Evolutionary conservation across 2,113 vertebrate species (phyloP).

Genomic region (Atractosteus spatula): DNA sequence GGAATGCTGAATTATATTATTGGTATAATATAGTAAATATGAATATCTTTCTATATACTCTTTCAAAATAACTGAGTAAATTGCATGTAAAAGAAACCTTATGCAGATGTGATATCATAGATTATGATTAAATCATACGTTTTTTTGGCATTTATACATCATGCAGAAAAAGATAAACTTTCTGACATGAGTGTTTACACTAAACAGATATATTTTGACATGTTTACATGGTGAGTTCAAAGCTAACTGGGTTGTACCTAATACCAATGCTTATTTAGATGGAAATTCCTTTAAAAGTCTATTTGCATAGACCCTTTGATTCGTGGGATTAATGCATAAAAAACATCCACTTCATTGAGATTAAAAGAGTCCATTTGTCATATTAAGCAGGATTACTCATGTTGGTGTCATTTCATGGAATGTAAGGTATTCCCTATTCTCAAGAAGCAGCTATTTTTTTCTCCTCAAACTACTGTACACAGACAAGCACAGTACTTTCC

Average conservation of each 20-base stretch:
- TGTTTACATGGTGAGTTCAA: conserved; percentile 65
- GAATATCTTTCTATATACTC: too few relatives aligned
- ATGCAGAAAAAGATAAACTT: conserved; percentile 12
- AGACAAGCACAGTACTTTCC: not conserved
- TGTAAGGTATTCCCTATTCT: not conserved
- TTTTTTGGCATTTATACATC: too few relatives aligned
- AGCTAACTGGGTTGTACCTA: conserved; percentile 55
- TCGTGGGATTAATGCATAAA: conserved; percentile 54
- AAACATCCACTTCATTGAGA: conserved; percentile 60
- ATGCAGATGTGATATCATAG: too few relatives aligned
- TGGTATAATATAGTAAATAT: too few relatives aligned
- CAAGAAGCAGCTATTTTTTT: not conserved
- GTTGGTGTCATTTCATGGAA: conserved; percentile 48
- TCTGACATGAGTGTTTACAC: conserved; percentile 42
- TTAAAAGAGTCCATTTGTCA: conserved; percentile 72
- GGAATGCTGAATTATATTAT: too few relatives aligned
- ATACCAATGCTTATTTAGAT: conserved; percentile 54
- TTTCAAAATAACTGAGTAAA: not conserved
- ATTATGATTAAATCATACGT: too few relatives aligned
- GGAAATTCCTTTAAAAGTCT: conserved; percentile 44
- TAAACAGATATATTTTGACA: conserved; percentile 47
- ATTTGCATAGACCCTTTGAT: conserved; percentile 75
- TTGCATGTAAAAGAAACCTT: conserved; percentile 4
- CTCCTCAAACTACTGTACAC: not conserved
- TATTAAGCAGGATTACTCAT: conserved; percentile 69